Conservation (phyloP, 2,888 invertebrate genomes). For the Frankliniella fusca region DNA sequence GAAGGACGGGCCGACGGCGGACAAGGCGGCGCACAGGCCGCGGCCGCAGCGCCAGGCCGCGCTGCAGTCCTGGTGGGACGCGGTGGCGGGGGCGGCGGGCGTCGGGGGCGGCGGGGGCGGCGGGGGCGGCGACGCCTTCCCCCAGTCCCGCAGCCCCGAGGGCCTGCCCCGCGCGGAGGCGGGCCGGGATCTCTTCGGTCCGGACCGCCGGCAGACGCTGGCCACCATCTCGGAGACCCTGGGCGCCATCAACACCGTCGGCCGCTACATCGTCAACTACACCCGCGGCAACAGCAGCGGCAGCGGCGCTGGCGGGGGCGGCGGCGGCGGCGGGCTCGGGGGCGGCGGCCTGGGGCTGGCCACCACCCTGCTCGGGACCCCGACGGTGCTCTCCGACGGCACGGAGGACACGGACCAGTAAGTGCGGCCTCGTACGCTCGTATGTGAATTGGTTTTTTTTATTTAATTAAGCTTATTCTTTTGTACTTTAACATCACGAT, state of each 20-base stretch:
- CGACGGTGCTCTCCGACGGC: constrained; percentile 11
- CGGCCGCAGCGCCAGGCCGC: constrained; percentile 15
- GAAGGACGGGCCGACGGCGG: constrained; percentile 14
- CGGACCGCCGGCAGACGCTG: constrained; percentile 31
- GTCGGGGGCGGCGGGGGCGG: constrained; percentile 19
- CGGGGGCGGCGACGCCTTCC: constrained; percentile 4
- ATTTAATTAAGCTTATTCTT: neutral
- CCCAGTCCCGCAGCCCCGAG: constrained; percentile 2
- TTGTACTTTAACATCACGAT: too few relatives aligned
- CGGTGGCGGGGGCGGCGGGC: neutral
- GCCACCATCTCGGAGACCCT: constrained; percentile 57
- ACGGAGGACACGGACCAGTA: constrained; percentile 40
- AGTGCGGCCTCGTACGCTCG: neutral
- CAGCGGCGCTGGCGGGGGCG: constrained; percentile 44
- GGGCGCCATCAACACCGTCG: constrained; percentile 81
- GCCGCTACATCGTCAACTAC: constrained; percentile 79
- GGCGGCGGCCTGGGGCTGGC: constrained; percentile 43
- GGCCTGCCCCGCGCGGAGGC: constrained; percentile 16
- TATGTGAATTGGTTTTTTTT: too few relatives aligned
- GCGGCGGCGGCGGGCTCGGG: constrained; percentile 41
- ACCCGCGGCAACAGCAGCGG: constrained; percentile 52
- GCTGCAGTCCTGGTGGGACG: constrained; percentile 28
- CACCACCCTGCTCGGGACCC: constrained; percentile 10
- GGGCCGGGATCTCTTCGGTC: constrained; percentile 29
- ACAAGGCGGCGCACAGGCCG: neutral